phyloP scores from a whole-genome alignment of 2,113 vertebrate genomes.

The Hemibagrus wyckioides region DNA sequence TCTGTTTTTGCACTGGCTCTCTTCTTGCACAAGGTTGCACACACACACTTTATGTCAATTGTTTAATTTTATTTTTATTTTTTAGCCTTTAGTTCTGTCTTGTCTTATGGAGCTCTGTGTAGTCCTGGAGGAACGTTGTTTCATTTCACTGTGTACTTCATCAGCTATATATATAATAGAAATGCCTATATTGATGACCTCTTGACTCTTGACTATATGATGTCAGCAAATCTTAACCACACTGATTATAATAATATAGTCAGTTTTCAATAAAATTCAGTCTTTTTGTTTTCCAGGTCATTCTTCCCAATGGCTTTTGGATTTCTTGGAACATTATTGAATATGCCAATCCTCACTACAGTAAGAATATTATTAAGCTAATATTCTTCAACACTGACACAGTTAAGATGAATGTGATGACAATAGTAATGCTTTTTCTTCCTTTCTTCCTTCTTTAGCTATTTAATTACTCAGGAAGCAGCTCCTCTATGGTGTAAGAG shows the following conservation, averaged over 20 bases:
- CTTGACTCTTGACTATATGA: too few species aligned
- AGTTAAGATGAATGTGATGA: background rate
- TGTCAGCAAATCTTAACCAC: background rate
- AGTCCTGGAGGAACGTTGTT: too few species aligned
- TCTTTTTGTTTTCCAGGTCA: constrained; percentile 67
- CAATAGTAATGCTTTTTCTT: background rate
- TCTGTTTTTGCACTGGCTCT: too few species aligned
- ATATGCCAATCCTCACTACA: constrained; percentile 76
- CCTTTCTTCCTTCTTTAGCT: constrained; percentile 66
- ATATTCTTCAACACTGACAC: background rate
- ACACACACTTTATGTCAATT: too few species aligned
- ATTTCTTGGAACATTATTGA: constrained; percentile 74
- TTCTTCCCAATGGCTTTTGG: constrained; percentile 83
- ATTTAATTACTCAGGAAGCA: constrained; percentile 72
- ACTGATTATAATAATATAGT: background rate
- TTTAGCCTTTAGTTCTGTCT: too few species aligned
- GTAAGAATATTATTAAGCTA: constrained; percentile 67
- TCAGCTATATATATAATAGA: too few species aligned
- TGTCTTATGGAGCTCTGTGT: too few species aligned
- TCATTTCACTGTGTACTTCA: too few species aligned
- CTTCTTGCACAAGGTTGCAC: too few species aligned
- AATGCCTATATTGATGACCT: too few species aligned
- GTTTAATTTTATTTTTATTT: too few species aligned
- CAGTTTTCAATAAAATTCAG: background rate
- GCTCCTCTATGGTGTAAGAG: constrained; percentile 76